Evolutionary conservation across 2,113 vertebrate species (phyloP).

Genomic region (Hyaena hyaena): DNA sequence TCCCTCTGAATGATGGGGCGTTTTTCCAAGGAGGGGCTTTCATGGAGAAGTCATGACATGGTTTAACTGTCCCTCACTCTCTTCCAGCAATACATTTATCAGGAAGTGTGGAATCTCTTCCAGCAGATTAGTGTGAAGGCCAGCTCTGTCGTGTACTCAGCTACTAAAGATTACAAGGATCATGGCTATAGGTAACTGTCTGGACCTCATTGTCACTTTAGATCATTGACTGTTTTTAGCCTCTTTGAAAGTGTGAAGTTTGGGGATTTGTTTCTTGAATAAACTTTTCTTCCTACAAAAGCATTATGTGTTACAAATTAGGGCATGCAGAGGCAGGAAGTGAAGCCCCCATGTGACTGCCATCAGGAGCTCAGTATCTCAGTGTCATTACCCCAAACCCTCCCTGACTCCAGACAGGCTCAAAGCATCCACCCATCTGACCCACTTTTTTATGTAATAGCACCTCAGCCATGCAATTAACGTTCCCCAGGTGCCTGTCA

Average conservation of each 20-base stretch:
- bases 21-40: not conserved
- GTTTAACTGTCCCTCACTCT: constrained; percentile 40
- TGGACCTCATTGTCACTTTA: not conserved
- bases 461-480: not conserved
- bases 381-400: not conserved
- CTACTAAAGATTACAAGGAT: constrained; percentile 96
- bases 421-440: not conserved
- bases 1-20: not conserved
- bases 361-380: not conserved
- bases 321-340: too few relatives aligned
- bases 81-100: constrained; percentile 97
- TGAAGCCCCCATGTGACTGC: not conserved
- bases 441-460: not conserved
- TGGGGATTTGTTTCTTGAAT: not conserved
- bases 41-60: not conserved
- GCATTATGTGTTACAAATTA: not conserved
- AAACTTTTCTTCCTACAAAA: not conserved
- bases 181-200: constrained; percentile 94
- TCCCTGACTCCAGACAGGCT: fast-evolving
- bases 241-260: not conserved
- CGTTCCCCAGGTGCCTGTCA: not conserved
- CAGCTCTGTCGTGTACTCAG: constrained; percentile 97
- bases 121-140: constrained; percentile 99
- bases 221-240: not conserved
- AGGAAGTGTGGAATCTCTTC: constrained; percentile 99